phyloP scores from a whole-genome alignment of 2,797 vertebrate species.

The Cryptoprocta ferox region DNA sequence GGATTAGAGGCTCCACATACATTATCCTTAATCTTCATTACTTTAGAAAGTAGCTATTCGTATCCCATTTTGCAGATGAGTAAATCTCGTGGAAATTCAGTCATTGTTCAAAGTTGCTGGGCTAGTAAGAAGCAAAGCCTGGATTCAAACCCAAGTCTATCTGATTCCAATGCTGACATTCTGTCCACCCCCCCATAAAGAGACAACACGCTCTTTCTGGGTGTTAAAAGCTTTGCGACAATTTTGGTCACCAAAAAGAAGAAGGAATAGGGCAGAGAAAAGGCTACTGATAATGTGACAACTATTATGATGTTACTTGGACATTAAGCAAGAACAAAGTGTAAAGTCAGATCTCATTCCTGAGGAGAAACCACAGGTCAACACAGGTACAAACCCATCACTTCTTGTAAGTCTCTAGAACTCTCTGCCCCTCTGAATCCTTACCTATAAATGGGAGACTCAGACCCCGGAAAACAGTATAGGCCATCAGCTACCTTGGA shows the following conservation, averaged over 20 bases:
- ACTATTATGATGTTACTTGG: not conserved
- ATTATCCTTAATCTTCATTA: not conserved
- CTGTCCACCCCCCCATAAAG: not conserved
- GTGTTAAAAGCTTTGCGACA: not conserved
- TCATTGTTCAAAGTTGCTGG: not conserved
- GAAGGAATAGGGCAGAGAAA: not conserved
- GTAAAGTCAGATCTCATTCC: constrained; percentile 2
- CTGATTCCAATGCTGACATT: not conserved
- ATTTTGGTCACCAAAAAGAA: constrained; percentile 8
- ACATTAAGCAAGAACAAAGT: constrained; percentile 24
- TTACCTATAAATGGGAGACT: not conserved
- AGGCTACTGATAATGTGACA: not conserved
- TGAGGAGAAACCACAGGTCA: not conserved
- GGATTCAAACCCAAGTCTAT: not conserved
- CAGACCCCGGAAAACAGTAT: not conserved
- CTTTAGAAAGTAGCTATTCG: not conserved
- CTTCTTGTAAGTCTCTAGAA: not conserved
- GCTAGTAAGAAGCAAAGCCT: not conserved
- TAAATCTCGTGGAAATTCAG: not conserved
- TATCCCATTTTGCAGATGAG: not conserved
- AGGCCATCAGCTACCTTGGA: not conserved
- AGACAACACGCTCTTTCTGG: not conserved
- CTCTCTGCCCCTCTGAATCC: not conserved
- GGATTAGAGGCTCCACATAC: not conserved
- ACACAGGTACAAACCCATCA: not conserved